Evolutionary conservation across 2,888 invertebrate genomes (phyloP), one percentile per base, ranked within the genome.

Genomic region (Zygogramma bicolorata): DNA sequence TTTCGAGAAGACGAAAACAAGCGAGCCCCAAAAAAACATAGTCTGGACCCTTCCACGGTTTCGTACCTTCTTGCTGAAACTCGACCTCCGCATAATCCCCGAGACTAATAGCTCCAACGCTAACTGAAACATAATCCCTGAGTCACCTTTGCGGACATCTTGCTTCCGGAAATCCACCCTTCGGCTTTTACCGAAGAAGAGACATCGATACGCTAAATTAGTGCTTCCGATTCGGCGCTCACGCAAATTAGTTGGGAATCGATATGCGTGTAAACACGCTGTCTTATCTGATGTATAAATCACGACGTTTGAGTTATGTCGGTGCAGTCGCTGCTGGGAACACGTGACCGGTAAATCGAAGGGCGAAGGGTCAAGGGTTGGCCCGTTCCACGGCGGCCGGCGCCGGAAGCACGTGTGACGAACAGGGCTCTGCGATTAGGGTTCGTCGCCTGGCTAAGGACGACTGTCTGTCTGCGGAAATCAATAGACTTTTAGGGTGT

Each of bases 191-290:
- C 62, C 67, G 42, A 67, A 62, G 66, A 62, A 62, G 62, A 61
- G 73, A 69, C 69, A 73, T 73, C 66, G 66, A 73, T 73, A 69
- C 69, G 68, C 62, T 69, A 69, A 73, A 73, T 73, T 69, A 49
- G 70, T 65, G 68, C 68, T 68, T 61, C 68, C 42, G 65, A 71
- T 40, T 74, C 68, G 70, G 70, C 65, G 59, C 61, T 68, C 70
- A 71, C 68, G 74, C 74, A 74, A 74, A 74, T 74, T 74, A 68
- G 70, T 59, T 53, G 59, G 57, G 65, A 69, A 74, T 74, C 70
- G 70, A 74, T 71, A 68, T 58, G 57, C 18, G 61, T 65, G 70
- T 70, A 70, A 65, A 74, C 70, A 74, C 53, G 6, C 65, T 65
- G 65, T 65, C 71, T 74, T 74, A 74, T 74, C 74, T 68, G 57